Base-by-base conservation (phyloP, 1,140 invertebrate species). In the Drosophila triauraria region DNA sequence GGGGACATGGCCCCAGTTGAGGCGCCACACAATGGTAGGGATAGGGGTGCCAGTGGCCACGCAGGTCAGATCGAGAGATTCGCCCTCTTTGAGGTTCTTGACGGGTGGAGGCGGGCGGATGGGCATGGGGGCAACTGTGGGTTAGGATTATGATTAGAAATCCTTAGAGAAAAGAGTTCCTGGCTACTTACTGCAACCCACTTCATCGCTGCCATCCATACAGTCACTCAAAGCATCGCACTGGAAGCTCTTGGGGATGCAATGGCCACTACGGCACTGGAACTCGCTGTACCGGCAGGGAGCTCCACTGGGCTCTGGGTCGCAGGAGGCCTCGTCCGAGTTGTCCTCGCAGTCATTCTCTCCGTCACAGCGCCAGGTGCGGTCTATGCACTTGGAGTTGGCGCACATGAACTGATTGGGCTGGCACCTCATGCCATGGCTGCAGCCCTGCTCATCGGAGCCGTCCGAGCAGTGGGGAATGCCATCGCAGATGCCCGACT, bases 1-100 rank as follows among this genome's bases (percentile, higher is more conserved):
- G 0, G 98, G 98, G 25, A 99, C 96, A 86, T 99, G 97, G 4
- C 98, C 97, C 99, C 98, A 99, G 93, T 99, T 99, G 2, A 98
- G 94, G 58, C 98, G 95, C 98, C 99, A 99, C 23, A 97, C 96
- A 65, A 99, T 97, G 51, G 98, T 95, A 0, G 99, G 98, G 0
- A 95, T 95, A 0, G 99, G 99, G 0, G 97, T 95, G 50, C 98
- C 99, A 3, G 97, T 95, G 0, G 98, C 98, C 27, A 95, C 95
- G 88, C 99, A 99, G 6, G 94, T 95, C 23, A 99, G 94, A 3
- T 95, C 95, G 58, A 99, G 95, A 0, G 95, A 94, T 4, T 96
- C 95, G 5, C 97, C 97, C 46, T 95, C 93, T 32, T 95, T 93
- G 0, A 99, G 93, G 13, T 93, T 93, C 0, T 97, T 93, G 91